phyloP scores from a whole-genome alignment of 2,113 vertebrate species.

The Danionella cerebrum region DNA sequence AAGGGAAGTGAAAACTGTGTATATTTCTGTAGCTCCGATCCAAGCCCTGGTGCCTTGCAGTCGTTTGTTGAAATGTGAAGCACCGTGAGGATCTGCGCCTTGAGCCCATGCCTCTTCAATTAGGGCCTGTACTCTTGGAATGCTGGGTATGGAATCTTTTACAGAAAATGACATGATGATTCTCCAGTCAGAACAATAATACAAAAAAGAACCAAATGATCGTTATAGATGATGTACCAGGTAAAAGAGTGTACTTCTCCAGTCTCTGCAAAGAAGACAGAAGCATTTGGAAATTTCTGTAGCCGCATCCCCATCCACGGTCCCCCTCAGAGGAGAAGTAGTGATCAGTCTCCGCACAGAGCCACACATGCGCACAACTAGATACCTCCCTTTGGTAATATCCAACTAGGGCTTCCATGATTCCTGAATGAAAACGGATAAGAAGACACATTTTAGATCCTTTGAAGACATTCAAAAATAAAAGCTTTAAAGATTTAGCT shows the following conservation, averaged over 20 bases:
- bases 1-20: slow-evolving; percentile 77
- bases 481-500: too few relatives aligned
- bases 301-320: slow-evolving; percentile 91
- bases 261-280: slow-evolving; percentile 75
- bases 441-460: too few relatives aligned
- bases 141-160: slow-evolving; percentile 68
- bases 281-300: slow-evolving; percentile 94
- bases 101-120: slow-evolving; percentile 87
- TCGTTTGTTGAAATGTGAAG: slow-evolving; percentile 76
- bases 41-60: slow-evolving; percentile 82
- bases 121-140: slow-evolving; percentile 82
- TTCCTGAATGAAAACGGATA: slow-evolving; percentile 57
- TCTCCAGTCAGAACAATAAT: slow-evolving; percentile 46
- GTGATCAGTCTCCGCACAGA: slow-evolving; percentile 78
- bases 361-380: slow-evolving; percentile 77
- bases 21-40: slow-evolving; percentile 95
- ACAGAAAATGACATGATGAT: neutral
- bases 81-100: slow-evolving; percentile 88
- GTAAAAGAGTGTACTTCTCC: slow-evolving; percentile 64
- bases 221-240: slow-evolving; percentile 61
- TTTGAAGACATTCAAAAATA: too few relatives aligned
- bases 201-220: neutral
- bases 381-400: slow-evolving; percentile 70
- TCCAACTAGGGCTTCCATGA: slow-evolving; percentile 65
- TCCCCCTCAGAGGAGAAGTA: slow-evolving; percentile 80